Conservation (phyloP, 2,888 invertebrate genomes). For the Drosophila greeni region DNA sequence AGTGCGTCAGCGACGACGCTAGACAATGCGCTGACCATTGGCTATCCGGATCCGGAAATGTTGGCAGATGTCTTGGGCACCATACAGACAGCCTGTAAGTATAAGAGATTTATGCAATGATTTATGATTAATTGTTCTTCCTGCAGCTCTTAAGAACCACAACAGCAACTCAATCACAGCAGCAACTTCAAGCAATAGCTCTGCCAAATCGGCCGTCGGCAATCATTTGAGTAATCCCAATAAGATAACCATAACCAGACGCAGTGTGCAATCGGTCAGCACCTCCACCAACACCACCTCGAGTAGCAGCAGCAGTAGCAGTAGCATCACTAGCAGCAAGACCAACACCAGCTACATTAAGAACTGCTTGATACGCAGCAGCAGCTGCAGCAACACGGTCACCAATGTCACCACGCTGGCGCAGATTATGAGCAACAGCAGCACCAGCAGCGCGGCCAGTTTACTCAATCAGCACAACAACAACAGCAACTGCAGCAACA, state of each 20-base stretch:
- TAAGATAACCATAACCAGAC: conserved; percentile 64
- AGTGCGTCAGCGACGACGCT: conserved; percentile 61
- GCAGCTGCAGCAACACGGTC: conserved; percentile 76
- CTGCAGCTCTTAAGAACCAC: conserved; percentile 69
- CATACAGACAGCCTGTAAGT: conserved; percentile 81
- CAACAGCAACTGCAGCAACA: conserved; percentile 66
- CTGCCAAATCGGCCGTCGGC: conserved; percentile 41
- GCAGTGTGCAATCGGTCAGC: conserved; percentile 62
- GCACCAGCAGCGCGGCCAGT: conserved; percentile 69
- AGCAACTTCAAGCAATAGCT: conserved; percentile 48
- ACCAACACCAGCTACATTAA: conserved; percentile 73
- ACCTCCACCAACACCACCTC: conserved; percentile 53
- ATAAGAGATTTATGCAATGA: neutral
- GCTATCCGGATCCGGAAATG: conserved; percentile 87
- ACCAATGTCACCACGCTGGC: conserved; percentile 75
- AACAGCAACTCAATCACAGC: conserved; percentile 42
- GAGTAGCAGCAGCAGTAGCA: conserved; percentile 12
- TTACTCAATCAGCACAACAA: conserved; percentile 64
- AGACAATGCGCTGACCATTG: conserved; percentile 84
- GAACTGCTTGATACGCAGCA: conserved; percentile 75
- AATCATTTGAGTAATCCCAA: conserved; percentile 56
- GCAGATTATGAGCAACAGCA: conserved; percentile 77
- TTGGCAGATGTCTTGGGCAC: conserved; percentile 86
- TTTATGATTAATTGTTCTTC: neutral
- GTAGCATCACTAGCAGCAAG: conserved; percentile 47